phyloP scores from a whole-genome alignment of 2,113 vertebrate genomes.

The Panthera uncia region DNA sequence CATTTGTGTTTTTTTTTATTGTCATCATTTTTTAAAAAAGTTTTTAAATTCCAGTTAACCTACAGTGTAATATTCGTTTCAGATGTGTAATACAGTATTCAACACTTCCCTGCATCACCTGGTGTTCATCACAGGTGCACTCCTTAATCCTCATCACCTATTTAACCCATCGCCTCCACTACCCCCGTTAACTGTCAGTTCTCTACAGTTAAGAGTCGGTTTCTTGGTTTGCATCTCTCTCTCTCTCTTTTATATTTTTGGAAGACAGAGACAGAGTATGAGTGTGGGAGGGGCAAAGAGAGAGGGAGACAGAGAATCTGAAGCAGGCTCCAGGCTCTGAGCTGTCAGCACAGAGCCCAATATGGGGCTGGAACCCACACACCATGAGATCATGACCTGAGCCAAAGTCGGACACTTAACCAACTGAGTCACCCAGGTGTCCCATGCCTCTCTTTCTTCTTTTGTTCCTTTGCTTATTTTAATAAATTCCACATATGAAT shows the following conservation, averaged over 20 bases:
- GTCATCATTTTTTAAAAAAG: neutral
- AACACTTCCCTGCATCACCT: neutral
- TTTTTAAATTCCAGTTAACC: neutral
- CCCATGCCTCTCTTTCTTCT: neutral
- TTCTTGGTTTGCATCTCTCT: neutral
- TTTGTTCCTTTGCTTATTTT: neutral
- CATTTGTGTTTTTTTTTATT: neutral
- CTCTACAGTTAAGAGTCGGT: neutral
- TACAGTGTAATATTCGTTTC: neutral
- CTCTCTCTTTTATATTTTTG: neutral
- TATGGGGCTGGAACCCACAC: too few species aligned
- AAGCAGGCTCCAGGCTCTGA: too few species aligned
- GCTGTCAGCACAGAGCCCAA: too few species aligned
- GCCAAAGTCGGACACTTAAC: too few species aligned
- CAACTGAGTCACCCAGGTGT: too few species aligned
- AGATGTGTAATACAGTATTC: neutral
- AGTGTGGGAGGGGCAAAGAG: too few species aligned
- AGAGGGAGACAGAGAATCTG: too few species aligned
- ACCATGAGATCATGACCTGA: too few species aligned
- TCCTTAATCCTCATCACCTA: neutral
- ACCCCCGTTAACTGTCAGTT: neutral
- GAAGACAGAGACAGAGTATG: too few species aligned
- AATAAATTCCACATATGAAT: neutral
- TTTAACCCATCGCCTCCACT: neutral
- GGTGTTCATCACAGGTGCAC: neutral